These are phyloP conservation scores for Mizuhopecten yessoensis DNA, from an alignment of 1,140 invertebrate species.

Conservation along the genomic window DNA sequence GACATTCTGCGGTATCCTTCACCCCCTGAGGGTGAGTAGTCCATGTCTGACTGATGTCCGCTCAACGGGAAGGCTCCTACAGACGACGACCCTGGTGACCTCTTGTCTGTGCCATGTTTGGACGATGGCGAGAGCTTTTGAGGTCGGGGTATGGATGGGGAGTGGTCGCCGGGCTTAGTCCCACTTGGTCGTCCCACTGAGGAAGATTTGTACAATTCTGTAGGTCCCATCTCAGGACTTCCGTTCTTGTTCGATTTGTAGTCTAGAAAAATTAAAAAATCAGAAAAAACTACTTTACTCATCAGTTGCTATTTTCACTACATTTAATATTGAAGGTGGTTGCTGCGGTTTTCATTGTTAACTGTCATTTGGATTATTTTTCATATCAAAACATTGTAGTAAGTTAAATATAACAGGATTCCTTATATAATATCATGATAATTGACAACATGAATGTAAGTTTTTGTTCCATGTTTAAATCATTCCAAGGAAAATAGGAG, in stretches of 20 bases:
- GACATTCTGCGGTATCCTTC: background rate
- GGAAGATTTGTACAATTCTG: conserved; percentile 68
- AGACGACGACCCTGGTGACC: conserved; percentile 21
- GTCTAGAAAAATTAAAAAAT: conserved; percentile 66
- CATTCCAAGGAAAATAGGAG: too few relatives aligned
- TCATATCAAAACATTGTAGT: background rate
- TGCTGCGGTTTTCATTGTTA: too few relatives aligned
- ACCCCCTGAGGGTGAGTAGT: background rate
- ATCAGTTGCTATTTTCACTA: too few relatives aligned
- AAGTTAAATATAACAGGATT: background rate
- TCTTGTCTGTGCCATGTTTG: conserved; percentile 27
- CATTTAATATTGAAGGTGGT: too few relatives aligned
- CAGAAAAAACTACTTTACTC: too few relatives aligned
- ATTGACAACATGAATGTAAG: too few relatives aligned
- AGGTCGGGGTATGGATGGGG: conserved; percentile 39
- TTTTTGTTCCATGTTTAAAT: too few relatives aligned
- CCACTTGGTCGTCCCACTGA: conserved; percentile 64
- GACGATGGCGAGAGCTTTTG: background rate
- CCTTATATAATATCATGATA: too few relatives aligned
- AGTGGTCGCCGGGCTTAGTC: conserved; percentile 56
- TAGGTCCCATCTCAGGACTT: conserved; percentile 65
- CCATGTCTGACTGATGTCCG: conserved; percentile 5
- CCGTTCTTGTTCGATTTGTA: conserved; percentile 69
- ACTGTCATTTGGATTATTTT: background rate
- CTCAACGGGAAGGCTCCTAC: background rate